A percentile compares a stretch with the other conserved stretches of the same genome.
Conservation (phyloP, 1,140 invertebrate species). For the Bradysia coprophila region DNA sequence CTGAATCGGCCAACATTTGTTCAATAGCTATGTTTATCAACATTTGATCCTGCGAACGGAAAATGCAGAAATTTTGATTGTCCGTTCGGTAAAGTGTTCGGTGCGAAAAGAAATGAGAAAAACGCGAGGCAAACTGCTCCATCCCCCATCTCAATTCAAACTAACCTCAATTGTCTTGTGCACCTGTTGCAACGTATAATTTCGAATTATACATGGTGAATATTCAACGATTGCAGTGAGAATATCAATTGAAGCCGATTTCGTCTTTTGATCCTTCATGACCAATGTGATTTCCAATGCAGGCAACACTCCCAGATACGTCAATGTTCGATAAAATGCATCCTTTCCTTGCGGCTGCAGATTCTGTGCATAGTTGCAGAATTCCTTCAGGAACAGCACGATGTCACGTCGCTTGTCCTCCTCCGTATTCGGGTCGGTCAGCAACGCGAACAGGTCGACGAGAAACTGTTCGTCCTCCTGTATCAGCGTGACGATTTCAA, state of each 20-base stretch:
- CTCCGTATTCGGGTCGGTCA: slow-evolving; percentile 73
- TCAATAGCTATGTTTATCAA: slow-evolving; percentile 94
- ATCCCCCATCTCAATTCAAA: background rate
- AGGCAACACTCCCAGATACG: slow-evolving; percentile 79
- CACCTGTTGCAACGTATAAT: slow-evolving; percentile 86
- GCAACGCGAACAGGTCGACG: slow-evolving; percentile 80
- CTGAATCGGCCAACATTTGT: slow-evolving; percentile 77
- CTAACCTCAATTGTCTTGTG: slow-evolving; percentile 72
- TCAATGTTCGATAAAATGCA: slow-evolving; percentile 91
- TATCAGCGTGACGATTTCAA: slow-evolving; percentile 96
- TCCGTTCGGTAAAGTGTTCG: no score
- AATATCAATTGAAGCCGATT: slow-evolving; percentile 93
- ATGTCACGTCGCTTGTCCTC: slow-evolving; percentile 80
- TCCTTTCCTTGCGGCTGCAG: slow-evolving; percentile 93
- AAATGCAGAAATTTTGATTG: no score
- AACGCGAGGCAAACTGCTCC: background rate
- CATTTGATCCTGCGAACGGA: slow-evolving; percentile 81
- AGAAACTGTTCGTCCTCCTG: slow-evolving; percentile 97
- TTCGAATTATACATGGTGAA: slow-evolving; percentile 90
- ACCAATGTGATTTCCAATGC: slow-evolving; percentile 88
- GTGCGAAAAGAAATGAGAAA: background rate
- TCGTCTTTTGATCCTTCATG: slow-evolving; percentile 82
- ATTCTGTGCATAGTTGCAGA: slow-evolving; percentile 98
- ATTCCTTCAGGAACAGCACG: slow-evolving; percentile 95
- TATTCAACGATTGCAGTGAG: slow-evolving; percentile 96